Evolutionary conservation across 1,140 invertebrate genomes (phyloP).

Genomic region (Geopemphigus sp.): DNA sequence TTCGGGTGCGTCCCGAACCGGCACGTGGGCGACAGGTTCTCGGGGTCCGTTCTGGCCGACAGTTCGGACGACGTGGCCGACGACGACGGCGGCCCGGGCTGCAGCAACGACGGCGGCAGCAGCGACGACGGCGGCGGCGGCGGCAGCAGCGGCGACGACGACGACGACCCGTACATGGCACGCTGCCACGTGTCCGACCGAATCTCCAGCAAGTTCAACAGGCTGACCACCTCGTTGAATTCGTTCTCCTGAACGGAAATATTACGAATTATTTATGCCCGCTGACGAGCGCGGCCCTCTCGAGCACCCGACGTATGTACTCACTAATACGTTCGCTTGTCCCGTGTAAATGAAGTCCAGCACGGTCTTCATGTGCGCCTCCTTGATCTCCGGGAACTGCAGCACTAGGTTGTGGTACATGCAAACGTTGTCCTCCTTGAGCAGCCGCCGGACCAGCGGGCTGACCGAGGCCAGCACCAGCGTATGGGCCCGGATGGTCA

Average conservation of each 20-base stretch:
- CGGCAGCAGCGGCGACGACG: neutral
- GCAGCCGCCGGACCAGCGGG: slow-evolving; percentile 71
- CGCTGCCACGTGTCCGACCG: slow-evolving; percentile 70
- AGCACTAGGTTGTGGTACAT: slow-evolving; percentile 65
- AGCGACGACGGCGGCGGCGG: neutral
- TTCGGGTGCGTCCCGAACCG: slow-evolving; percentile 24
- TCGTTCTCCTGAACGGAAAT: slow-evolving; percentile 71
- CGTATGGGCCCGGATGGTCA: slow-evolving; percentile 57
- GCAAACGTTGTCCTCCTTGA: slow-evolving; percentile 64
- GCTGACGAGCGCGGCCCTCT: no score
- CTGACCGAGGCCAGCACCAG: slow-evolving; percentile 79
- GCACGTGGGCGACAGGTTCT: slow-evolving; percentile 31
- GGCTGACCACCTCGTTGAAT: slow-evolving; percentile 74
- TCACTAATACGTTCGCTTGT: slow-evolving; percentile 75
- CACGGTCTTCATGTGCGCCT: slow-evolving; percentile 71
- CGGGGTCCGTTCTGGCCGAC: slow-evolving; percentile 28
- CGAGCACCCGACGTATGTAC: no score
- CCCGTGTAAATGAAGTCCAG: slow-evolving; percentile 81
- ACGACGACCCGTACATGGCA: slow-evolving; percentile 20
- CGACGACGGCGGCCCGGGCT: no score
- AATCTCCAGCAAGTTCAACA: slow-evolving; percentile 77
- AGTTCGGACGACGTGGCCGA: slow-evolving; percentile 51
- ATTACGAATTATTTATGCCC: no score
- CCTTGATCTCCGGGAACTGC: slow-evolving; percentile 76
- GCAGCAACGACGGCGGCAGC: slow-evolving; percentile 51